A percentile compares a stretch with the other conserved stretches of the same genome.
Conservation (phyloP, 2,113 vertebrate species). For the Antechinus flavipes region DNA sequence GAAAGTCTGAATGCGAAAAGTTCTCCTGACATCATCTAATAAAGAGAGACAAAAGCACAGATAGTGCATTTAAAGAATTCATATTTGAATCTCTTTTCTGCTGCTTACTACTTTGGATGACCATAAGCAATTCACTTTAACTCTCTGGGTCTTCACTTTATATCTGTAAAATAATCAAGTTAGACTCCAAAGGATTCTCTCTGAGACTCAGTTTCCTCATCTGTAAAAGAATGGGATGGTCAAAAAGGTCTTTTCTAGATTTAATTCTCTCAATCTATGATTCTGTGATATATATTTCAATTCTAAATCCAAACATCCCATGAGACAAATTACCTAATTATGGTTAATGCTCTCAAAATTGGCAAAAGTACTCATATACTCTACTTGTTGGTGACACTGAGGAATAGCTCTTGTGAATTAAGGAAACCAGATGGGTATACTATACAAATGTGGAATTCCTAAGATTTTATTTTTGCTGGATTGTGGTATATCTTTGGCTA, state of each 20-base stretch:
- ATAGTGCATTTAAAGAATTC: background rate
- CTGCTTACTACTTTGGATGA: background rate
- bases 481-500: background rate
- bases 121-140: background rate
- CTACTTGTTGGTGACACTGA: background rate
- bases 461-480: background rate
- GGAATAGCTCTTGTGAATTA: background rate
- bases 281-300: background rate
- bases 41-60: background rate
- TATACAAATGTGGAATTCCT: background rate
- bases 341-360: background rate
- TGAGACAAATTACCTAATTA: background rate
- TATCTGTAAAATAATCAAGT: background rate
- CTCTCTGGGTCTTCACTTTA: background rate
- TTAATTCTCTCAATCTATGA: too few relatives aligned
- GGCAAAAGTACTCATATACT: background rate
- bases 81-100: background rate
- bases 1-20: background rate
- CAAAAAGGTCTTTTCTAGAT: background rate
- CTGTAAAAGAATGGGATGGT: background rate
- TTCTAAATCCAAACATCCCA: background rate
- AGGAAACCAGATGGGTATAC: background rate
- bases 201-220: background rate
- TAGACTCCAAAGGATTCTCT: background rate
- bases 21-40: background rate